phyloP scores from a whole-genome alignment of 2,797 vertebrate species.

The Halcyon chelicuti region DNA sequence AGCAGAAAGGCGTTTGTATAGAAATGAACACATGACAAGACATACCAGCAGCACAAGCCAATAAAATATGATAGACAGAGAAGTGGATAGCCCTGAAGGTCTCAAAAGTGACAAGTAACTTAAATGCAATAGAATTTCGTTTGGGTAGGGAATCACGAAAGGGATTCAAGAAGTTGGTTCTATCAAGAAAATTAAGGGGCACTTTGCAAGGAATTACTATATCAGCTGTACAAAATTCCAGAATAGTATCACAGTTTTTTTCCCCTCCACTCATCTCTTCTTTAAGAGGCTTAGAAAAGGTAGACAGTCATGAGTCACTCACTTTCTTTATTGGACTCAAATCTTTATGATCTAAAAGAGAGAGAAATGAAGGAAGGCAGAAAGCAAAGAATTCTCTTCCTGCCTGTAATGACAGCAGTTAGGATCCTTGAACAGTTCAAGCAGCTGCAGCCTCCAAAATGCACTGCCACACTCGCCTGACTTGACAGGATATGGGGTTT shows the following conservation, averaged over 20 bases:
- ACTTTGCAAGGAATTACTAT: background rate
- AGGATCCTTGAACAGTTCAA: background rate
- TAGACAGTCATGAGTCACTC: background rate
- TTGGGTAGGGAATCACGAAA: background rate
- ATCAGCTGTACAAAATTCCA: background rate
- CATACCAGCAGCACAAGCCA: background rate
- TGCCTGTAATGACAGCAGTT: background rate
- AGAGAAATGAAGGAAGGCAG: background rate
- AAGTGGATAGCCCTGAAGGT: background rate
- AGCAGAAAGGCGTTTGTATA: background rate
- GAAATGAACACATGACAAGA: background rate
- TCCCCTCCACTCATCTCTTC: background rate
- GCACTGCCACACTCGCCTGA: background rate
- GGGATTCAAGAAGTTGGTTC: background rate
- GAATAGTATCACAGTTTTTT: background rate
- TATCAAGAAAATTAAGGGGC: background rate
- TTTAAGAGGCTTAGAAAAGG: background rate
- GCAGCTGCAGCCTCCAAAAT: background rate
- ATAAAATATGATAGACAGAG: background rate
- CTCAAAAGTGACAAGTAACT: background rate
- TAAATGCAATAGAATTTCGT: background rate
- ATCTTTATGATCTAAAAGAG: background rate
- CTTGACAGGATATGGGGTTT: background rate
- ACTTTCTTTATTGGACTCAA: background rate
- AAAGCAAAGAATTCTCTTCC: background rate